phyloP scores from a whole-genome alignment of 2,888 invertebrate genomes.

The Cinara cedri region DNA sequence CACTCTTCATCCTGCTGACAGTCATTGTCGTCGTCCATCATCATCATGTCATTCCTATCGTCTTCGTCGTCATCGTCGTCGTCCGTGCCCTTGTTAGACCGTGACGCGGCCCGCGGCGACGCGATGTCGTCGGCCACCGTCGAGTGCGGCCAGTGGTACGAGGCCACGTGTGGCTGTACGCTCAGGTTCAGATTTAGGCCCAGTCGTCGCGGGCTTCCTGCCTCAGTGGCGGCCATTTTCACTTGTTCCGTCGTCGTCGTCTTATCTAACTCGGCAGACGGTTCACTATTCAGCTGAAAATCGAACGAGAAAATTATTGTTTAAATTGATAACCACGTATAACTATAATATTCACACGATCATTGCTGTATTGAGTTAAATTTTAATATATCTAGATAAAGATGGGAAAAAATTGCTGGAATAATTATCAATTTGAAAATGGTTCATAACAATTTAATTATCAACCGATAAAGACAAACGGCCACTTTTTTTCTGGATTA shows the following conservation, averaged over 20 bases:
- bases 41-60: background rate
- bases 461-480: no score
- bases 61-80: slow-evolving; percentile 26
- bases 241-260: slow-evolving; percentile 18
- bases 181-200: slow-evolving; percentile 44
- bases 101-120: slow-evolving; percentile 14
- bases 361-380: no score
- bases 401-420: no score
- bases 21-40: background rate
- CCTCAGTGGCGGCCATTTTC: slow-evolving; percentile 50
- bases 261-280: slow-evolving; percentile 34
- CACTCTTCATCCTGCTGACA: slow-evolving; percentile 40
- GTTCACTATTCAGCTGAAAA: slow-evolving; percentile 51
- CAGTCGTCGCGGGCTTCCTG: slow-evolving; percentile 39
- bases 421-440: no score
- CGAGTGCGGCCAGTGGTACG: slow-evolving; percentile 47
- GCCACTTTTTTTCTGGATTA: no score
- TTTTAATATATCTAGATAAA: no score
- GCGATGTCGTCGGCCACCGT: slow-evolving; percentile 22
- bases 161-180: slow-evolving; percentile 30
- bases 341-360: no score
- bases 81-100: slow-evolving; percentile 24
- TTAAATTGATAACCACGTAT: no score
- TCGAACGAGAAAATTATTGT: no score
- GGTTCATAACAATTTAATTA: no score